A percentile compares a stretch with the other conserved stretches of the same genome.
These are phyloP conservation scores for Penaeus japonicus DNA, from an alignment of 1,140 invertebrate species.

Conservation along the genomic window DNA sequence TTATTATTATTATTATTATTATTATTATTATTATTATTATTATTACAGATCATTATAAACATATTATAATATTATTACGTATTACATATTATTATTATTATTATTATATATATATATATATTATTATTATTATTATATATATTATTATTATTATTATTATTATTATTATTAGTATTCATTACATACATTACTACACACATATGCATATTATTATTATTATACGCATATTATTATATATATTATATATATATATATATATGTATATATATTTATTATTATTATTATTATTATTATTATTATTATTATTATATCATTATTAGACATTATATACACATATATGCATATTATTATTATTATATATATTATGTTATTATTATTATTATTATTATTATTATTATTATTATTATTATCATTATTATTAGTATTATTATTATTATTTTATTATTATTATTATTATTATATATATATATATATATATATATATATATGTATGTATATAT, in stretches of 20 bases:
- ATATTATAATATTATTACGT: too few species aligned
- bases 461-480: not conserved
- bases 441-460: not conserved
- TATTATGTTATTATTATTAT: too few species aligned
- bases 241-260: not conserved
- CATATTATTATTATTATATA: too few species aligned
- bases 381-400: not conserved
- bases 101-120: too few species aligned
- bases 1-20: too few species aligned
- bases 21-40: too few species aligned
- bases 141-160: too few species aligned
- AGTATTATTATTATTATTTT: not conserved
- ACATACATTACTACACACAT: not conserved
- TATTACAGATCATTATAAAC: too few species aligned
- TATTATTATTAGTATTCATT: not conserved
- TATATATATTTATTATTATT: not conserved
- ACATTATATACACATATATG: not conserved
- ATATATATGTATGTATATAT: not conserved
- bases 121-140: too few species aligned
- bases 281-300: not conserved
- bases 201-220: not conserved
- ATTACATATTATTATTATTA: too few species aligned
- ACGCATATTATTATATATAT: not conserved
- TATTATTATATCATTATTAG: not conserved
- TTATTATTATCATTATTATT: not conserved